Base-by-base conservation (phyloP, 2,797 vertebrate genomes). In the Sebastes itinus region DNA sequence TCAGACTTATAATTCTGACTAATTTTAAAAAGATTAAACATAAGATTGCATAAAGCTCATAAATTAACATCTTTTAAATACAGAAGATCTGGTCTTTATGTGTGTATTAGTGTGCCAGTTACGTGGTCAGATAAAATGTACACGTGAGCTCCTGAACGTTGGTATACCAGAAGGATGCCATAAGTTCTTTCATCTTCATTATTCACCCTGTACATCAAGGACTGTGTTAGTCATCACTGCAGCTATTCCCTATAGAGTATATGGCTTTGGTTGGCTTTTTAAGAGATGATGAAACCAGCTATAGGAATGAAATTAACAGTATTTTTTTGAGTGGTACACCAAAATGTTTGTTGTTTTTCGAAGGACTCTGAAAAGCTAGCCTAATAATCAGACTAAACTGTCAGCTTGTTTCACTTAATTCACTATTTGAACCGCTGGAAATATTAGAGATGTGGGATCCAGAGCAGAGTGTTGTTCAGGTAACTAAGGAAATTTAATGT, bases 151-250 rank as follows among this genome's bases (percentile, higher is more conserved):
- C 22, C 14, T 73, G 18, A 67, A 42, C 2, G 3, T 14, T 33
- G 23, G 10, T 13, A 2, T 6, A 69, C 14, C n/a, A 67, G 22
- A 18, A 64, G 72, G 14, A 52, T 7, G 63, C 56, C 14, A 10
- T 13, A 2, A 18, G 23, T 75, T 54, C 54, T 62, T 42, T 72
- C 42, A 25, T 64, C 30, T 67, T 63, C 18, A 52, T 75, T 8
- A 49, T 73, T 70, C 4, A 56, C 22, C 38, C 42, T 60, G 60
- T 55, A 23, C 64, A 56, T 70, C 56, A 82, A 78, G 42, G 27
- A 65, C 87, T 23, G n/a, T 5, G 20, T 86, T 80, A 84, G 42
- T 86, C 86, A 82, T 81, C 54, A 4, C 32, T 62, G 25, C 56
- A 22, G 62, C 61, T 63, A 2, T 38, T 59, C 73, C 49, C 52